A percentile compares a stretch with the other conserved stretches of the same genome.
These are phyloP conservation scores for Colistium nudipinnis DNA, from an alignment of 2,113 vertebrate genomes.

Conservation along the genomic window DNA sequence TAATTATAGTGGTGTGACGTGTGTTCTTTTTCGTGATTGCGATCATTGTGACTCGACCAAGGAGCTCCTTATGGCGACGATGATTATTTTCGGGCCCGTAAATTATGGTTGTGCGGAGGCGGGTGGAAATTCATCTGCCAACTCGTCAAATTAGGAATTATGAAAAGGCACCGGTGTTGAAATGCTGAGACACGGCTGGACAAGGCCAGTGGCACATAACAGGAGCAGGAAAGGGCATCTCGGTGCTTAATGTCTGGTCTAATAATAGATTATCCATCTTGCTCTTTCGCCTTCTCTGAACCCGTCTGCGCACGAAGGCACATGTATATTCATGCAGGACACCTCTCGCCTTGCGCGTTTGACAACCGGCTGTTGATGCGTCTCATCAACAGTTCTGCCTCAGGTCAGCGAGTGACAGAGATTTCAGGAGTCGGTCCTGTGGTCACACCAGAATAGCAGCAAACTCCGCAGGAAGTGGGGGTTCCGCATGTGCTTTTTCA, in stretches of 20 bases:
- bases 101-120: slow-evolving; percentile 4
- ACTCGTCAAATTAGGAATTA: slow-evolving; percentile 42
- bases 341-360: slow-evolving; percentile 20
- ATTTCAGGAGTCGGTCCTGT: background rate
- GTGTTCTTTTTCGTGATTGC: background rate
- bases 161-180: slow-evolving; percentile 44
- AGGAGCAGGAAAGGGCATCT: slow-evolving; percentile 44
- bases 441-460: background rate
- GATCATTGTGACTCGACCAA: background rate
- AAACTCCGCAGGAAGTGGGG: background rate
- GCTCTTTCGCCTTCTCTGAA: slow-evolving; percentile 44
- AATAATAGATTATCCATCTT: slow-evolving; percentile 54
- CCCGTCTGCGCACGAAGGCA: slow-evolving; percentile 16
- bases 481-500: background rate
- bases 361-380: background rate
- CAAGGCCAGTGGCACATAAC: slow-evolving; percentile 32
- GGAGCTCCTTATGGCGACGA: background rate
- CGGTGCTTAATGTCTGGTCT: slow-evolving; percentile 43
- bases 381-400: slow-evolving; percentile 15
- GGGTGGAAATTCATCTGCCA: slow-evolving; percentile 24
- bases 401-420: background rate
- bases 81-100: slow-evolving; percentile 5
- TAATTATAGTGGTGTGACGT: background rate
- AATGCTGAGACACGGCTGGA: slow-evolving; percentile 26
- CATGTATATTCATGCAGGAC: slow-evolving; percentile 32